Percentiles rank a stretch among this genome's conserved stretches.
Evolutionary conservation across 2,888 invertebrate species (phyloP).

Genomic region (Limnephilus auricula): DNA sequence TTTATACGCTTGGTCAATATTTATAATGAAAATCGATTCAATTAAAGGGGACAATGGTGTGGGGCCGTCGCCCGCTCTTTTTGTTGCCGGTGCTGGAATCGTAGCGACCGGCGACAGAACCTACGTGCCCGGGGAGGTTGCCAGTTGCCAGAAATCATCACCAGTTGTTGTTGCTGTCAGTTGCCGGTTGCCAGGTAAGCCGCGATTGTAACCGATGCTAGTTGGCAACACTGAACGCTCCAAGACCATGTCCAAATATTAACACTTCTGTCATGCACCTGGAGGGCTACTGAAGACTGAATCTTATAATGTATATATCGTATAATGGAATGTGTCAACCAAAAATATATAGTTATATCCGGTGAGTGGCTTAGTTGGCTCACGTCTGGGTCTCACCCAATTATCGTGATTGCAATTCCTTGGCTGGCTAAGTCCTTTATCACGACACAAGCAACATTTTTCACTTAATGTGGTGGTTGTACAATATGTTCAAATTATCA

Average conservation of each 20-base stretch:
- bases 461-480: no score
- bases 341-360: no score
- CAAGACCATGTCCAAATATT: constrained; percentile 42
- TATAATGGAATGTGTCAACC: not conserved
- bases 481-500: no score
- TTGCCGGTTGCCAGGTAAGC: not conserved
- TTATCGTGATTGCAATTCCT: no score
- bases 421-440: no score
- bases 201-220: not conserved
- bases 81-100: constrained; percentile 20
- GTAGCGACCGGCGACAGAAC: constrained; percentile 20
- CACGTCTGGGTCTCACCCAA: no score
- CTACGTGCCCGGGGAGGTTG: constrained; percentile 10
- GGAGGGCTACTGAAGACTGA: not conserved
- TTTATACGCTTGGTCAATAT: constrained; percentile 54
- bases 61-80: constrained; percentile 35
- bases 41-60: constrained; percentile 36
- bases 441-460: no score
- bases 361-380: no score
- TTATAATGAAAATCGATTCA: constrained; percentile 55
- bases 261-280: constrained; percentile 34
- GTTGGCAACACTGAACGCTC: not conserved
- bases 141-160: constrained; percentile 6
- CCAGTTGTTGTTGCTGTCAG: not conserved
- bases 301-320: no score